Base-by-base conservation (phyloP, 2,113 vertebrate species). In the Ammospiza nelsoni region DNA sequence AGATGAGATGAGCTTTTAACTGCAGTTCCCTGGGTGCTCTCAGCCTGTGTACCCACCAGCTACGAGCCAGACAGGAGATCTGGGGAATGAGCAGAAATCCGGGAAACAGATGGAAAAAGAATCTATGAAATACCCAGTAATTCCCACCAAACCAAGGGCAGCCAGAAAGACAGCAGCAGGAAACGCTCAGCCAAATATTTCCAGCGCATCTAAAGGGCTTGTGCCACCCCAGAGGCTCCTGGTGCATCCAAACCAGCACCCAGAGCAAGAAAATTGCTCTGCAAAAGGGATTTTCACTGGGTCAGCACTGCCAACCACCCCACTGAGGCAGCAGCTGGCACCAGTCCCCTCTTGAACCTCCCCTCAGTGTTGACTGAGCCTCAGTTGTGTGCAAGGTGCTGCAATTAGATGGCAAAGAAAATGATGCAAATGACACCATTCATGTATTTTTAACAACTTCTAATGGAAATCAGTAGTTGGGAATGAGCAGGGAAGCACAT, bases 41-140 rank as follows among this genome's bases (percentile, higher is more conserved):
- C 75, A n/a, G 76, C 15, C 67, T 83, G 55, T 8, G 63, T 35
- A 21, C 61, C 90, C 85, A 77, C 61, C 55, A 75, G 22, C n/a
- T 14, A 73, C 8, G 15, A 77, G 54, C 48, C 58, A 69, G 79
- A 75, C 66, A 25, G 71, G 68, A 90, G 78, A 71, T 61, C 31
- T 82, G 69, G 59, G 74, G 80, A 89, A 79, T n/a, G 63, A 93
- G 76, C 63, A 89, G 68, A 76, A 92, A 89, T 77, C 92, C 35
- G 31, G 14, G 67, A 39, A 91, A 82, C 82, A 96, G 82, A 91
- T 84, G 93, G 90, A 95, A 93, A 87, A 69, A 71, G 49, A 61
- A 68, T 62, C 90, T 9, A 20, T 29, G 83, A 87, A 92, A 77
- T 35, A 63, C 31, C 28, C 82, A 51, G 39, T 76, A 87, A 87